These are phyloP conservation scores for Scartelaos histophorus DNA, from an alignment of 2,113 vertebrate genomes.

Conservation along the genomic window DNA sequence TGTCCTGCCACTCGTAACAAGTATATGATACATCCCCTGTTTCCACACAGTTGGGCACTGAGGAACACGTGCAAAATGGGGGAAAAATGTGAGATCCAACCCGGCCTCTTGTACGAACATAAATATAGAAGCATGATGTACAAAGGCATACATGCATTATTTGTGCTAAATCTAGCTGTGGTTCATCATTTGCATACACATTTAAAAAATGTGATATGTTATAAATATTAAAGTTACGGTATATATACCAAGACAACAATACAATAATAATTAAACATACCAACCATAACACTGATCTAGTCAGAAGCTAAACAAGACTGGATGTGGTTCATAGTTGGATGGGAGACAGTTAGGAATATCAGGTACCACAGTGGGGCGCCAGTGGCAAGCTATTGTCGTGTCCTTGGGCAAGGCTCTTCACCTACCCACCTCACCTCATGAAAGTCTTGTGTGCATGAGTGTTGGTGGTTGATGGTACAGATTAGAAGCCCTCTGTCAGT, in stretches of 20 bases:
- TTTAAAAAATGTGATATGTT: background rate
- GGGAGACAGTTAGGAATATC: too few species aligned
- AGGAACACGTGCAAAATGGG: slow-evolving; percentile 41
- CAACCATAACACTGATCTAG: too few species aligned
- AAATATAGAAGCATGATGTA: slow-evolving; percentile 21
- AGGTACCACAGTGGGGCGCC: too few species aligned
- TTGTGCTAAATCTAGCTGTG: slow-evolving; percentile 15
- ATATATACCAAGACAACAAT: background rate
- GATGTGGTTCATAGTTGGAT: too few species aligned
- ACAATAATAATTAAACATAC: too few species aligned
- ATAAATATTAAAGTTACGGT: background rate
- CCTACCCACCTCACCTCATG: too few species aligned
- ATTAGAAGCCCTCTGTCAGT: too few species aligned
- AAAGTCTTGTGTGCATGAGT: too few species aligned
- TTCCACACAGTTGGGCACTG: slow-evolving; percentile 62
- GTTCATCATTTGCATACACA: slow-evolving; percentile 20
- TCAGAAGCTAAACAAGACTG: too few species aligned
- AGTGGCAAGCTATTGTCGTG: too few species aligned
- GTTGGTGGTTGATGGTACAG: too few species aligned
- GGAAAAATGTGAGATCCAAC: slow-evolving; percentile 27
- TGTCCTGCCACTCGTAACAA: slow-evolving; percentile 63
- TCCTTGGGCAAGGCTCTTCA: too few species aligned
- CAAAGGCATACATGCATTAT: slow-evolving; percentile 20
- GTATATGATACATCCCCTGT: slow-evolving; percentile 62
- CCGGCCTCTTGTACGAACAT: slow-evolving; percentile 15